Percentiles rank a stretch among this genome's conserved stretches.
Conservation (phyloP, 2,797 vertebrate genomes). For the Rhadinocentrus ornatus region DNA sequence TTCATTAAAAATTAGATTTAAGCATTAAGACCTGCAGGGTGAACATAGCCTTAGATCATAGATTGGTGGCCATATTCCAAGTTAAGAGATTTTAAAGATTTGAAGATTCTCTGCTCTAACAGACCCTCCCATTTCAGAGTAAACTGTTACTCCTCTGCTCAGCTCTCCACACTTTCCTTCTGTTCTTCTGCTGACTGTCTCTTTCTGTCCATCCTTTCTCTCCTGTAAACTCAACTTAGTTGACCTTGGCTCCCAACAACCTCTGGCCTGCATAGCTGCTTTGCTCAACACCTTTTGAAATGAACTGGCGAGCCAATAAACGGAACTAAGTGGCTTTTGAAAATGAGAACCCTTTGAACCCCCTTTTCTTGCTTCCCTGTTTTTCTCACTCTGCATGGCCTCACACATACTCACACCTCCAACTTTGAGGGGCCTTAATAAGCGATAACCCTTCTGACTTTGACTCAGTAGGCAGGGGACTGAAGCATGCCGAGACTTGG, state of each 20-base stretch:
- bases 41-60: constrained; percentile 40
- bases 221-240: constrained; percentile 18
- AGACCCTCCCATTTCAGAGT: constrained; percentile 23
- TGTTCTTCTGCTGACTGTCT: constrained; percentile 25
- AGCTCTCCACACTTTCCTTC: constrained; percentile 21
- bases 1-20: too few relatives aligned
- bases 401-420: constrained; percentile 44
- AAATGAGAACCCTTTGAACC: constrained; percentile 45
- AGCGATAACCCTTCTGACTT: constrained; percentile 70
- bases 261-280: constrained; percentile 57
- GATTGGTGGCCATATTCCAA: constrained; percentile 70
- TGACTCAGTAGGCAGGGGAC: constrained; percentile 45
- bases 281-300: constrained; percentile 73
- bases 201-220: constrained; percentile 5
- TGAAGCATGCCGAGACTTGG: constrained; percentile 52
- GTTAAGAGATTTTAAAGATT: constrained; percentile 56
- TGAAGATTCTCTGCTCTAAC: constrained; percentile 43
- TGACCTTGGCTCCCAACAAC: constrained; percentile 57
- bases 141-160: constrained; percentile 33
- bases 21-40: too few relatives aligned
- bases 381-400: constrained; percentile 31
- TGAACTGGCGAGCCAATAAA: constrained; percentile 56
- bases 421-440: constrained; percentile 63
- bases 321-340: constrained; percentile 61
- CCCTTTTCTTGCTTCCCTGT: constrained; percentile 20